A percentile compares a stretch with the other conserved stretches of the same genome.
Conservation (phyloP, 2,888 invertebrate genomes). For the Lasioglossum zephyrum region DNA sequence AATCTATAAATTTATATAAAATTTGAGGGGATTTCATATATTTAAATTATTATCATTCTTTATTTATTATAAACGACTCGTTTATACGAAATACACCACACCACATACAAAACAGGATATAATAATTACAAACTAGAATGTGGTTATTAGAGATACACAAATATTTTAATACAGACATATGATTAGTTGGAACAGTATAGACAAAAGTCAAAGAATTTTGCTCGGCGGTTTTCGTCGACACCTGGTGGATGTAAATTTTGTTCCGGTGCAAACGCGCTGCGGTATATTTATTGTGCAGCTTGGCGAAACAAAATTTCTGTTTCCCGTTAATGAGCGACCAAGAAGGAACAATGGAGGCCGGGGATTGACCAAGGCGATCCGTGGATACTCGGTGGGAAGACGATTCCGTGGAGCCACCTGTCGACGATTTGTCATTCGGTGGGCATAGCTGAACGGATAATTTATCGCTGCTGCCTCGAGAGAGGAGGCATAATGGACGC, state of each 20-base stretch:
- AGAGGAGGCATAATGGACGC: constrained; percentile 46
- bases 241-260: neutral
- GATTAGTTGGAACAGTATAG: too few species aligned
- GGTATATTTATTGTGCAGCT: neutral
- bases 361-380: neutral
- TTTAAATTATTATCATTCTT: too few species aligned
- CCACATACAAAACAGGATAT: too few species aligned
- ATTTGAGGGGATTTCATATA: too few species aligned
- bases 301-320: neutral
- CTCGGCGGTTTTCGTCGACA: neutral
- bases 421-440: constrained; percentile 62
- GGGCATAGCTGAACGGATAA: constrained; percentile 53
- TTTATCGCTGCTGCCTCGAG: constrained; percentile 48
- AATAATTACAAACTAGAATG: too few species aligned
- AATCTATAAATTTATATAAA: too few species aligned
- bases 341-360: neutral
- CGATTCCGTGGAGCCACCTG: constrained; percentile 55
- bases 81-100: too few species aligned
- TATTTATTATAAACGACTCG: too few species aligned
- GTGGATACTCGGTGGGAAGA: constrained; percentile 3
- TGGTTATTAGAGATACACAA: too few species aligned
- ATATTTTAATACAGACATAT: too few species aligned
- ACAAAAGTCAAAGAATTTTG: neutral
- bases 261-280: neutral
- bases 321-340: neutral